Percentiles rank a stretch among this genome's conserved stretches.
Conservation (phyloP, 37 sponge, comb jelly and placozoan genomes). For the Chondrosia reniformis region DNA sequence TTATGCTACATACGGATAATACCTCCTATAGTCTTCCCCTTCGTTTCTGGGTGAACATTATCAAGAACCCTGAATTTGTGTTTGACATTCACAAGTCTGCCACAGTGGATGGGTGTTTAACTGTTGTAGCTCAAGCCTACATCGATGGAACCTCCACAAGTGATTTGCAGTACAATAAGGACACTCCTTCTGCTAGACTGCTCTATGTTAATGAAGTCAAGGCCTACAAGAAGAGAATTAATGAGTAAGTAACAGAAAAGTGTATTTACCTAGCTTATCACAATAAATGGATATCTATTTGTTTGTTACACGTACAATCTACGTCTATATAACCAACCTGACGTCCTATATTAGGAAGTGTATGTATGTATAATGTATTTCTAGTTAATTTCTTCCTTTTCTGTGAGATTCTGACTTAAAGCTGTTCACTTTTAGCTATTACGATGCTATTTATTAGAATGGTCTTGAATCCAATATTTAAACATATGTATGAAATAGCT, state of each 20-base stretch:
- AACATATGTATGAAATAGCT: too few species aligned
- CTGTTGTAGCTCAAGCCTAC: constrained; percentile 82
- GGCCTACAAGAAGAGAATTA: constrained; percentile 68
- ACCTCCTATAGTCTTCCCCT: constrained; percentile 70
- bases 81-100: constrained; percentile 93
- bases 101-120: constrained; percentile 88
- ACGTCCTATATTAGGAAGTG: too few species aligned
- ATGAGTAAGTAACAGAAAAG: constrained; percentile 61
- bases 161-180: constrained; percentile 71
- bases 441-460: too few species aligned
- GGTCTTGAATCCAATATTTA: too few species aligned
- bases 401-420: too few species aligned
- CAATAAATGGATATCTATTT: too few species aligned
- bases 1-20: too few species aligned
- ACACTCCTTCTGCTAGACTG: constrained; percentile 86
- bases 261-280: too few species aligned
- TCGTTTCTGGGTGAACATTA: constrained; percentile 95
- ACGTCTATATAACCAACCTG: too few species aligned
- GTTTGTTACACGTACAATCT: too few species aligned
- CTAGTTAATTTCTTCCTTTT: not conserved
- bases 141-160: constrained; percentile 76
- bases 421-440: too few species aligned
- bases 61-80: constrained; percentile 98
- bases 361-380: not conserved
- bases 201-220: constrained; percentile 95